Percentiles rank a stretch among this genome's conserved stretches.
These are phyloP conservation scores for Lepilemur ruficaudatus DNA, from an alignment of 2,797 vertebrate species.

Conservation along the genomic window DNA sequence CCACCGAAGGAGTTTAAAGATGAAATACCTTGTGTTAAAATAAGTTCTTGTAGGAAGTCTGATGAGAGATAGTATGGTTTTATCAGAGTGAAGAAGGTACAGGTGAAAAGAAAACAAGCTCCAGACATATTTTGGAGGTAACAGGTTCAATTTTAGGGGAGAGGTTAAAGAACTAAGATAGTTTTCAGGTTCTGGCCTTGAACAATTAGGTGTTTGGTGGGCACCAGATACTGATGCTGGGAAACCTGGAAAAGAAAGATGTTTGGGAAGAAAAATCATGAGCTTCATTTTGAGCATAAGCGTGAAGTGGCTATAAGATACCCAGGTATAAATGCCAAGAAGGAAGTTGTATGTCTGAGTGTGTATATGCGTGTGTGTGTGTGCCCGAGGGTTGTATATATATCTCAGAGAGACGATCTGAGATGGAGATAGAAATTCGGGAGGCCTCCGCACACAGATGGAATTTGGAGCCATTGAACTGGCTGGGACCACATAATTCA, in stretches of 20 bases:
- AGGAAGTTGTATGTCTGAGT: neutral
- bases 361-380: neutral
- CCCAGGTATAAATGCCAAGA: neutral
- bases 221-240: neutral
- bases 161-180: neutral
- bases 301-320: neutral
- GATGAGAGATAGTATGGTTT: neutral
- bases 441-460: neutral
- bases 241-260: neutral
- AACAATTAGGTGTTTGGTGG: neutral
- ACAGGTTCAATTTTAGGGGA: neutral
- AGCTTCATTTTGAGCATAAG: neutral
- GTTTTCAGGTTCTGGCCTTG: neutral
- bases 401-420: neutral
- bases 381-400: too few species aligned
- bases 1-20: neutral
- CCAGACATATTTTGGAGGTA: neutral
- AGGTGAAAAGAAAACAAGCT: neutral
- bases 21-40: neutral
- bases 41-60: neutral
- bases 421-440: neutral
- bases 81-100: neutral
- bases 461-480: neutral
- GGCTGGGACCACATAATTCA: fast-evolving
- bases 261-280: neutral